Evolutionary conservation across 2,113 vertebrate genomes (phyloP).

Genomic region (Meleagris gallopavo): DNA sequence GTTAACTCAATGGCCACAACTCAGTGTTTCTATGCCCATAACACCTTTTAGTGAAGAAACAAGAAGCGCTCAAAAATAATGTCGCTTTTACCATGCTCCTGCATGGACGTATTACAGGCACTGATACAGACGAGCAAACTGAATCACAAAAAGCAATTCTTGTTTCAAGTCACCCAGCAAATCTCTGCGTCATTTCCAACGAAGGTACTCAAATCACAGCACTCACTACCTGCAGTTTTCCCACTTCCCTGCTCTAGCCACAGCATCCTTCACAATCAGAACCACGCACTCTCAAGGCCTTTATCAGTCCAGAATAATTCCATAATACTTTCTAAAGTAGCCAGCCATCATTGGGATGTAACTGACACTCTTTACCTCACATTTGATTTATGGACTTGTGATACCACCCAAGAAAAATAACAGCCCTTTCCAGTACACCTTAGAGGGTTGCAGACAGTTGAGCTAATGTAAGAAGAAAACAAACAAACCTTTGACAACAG

Average conservation of each 20-base stretch:
- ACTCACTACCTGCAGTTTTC: not conserved
- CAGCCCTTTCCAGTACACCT: not conserved
- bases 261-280: not conserved
- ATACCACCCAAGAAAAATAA: not conserved
- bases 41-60: not conserved
- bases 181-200: accelerated
- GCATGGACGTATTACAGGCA: not conserved
- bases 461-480: not conserved
- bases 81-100: not conserved
- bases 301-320: not conserved
- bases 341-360: not conserved
- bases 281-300: not conserved
- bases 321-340: not conserved
- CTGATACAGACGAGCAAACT: not conserved
- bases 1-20: not conserved
- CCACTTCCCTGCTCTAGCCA: not conserved
- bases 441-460: not conserved
- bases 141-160: not conserved
- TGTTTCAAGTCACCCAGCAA: not conserved
- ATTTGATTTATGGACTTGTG: not conserved
- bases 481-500: not conserved
- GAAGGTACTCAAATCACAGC: not conserved
- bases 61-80: not conserved
- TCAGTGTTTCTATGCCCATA: not conserved
- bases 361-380: not conserved